These are phyloP conservation scores for Eumaeus atala DNA, from an alignment of 1,140 invertebrate species.

Conservation along the genomic window DNA sequence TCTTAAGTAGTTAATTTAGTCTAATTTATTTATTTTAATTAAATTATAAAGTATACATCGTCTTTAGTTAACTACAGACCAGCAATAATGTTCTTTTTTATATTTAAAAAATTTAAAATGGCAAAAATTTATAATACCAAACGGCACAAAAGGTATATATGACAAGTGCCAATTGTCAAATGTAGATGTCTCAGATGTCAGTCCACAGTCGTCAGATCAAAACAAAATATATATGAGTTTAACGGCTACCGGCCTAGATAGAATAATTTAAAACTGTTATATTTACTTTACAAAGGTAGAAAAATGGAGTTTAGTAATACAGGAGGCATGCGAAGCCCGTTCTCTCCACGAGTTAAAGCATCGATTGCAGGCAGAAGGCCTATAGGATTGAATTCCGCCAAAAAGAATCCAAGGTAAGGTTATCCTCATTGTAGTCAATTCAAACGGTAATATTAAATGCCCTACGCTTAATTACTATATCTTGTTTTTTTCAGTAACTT, in stretches of 20 bases:
- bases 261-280: not conserved
- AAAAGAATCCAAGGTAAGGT: conserved; percentile 62
- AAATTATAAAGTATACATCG: too few species aligned
- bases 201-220: too few species aligned
- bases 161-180: too few species aligned
- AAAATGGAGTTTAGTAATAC: conserved; percentile 67
- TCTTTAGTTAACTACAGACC: too few species aligned
- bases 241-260: not conserved
- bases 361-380: conserved; percentile 56
- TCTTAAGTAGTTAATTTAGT: not conserved
- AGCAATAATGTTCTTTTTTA: too few species aligned
- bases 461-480: conserved; percentile 3
- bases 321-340: conserved; percentile 65
- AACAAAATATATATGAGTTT: too few species aligned
- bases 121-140: too few species aligned
- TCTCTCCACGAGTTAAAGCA: conserved; percentile 68
- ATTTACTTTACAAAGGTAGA: conserved; percentile 17
- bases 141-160: too few species aligned
- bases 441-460: not conserved
- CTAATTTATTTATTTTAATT: too few species aligned
- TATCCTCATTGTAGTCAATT: conserved; percentile 30
- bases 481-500: conserved; percentile 39
- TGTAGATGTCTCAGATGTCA: too few species aligned
- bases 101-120: too few species aligned
- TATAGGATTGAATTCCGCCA: conserved; percentile 50